These are phyloP conservation scores for Bhutanitis thaidina DNA, from an alignment of 2,888 invertebrate genomes.

Conservation along the genomic window DNA sequence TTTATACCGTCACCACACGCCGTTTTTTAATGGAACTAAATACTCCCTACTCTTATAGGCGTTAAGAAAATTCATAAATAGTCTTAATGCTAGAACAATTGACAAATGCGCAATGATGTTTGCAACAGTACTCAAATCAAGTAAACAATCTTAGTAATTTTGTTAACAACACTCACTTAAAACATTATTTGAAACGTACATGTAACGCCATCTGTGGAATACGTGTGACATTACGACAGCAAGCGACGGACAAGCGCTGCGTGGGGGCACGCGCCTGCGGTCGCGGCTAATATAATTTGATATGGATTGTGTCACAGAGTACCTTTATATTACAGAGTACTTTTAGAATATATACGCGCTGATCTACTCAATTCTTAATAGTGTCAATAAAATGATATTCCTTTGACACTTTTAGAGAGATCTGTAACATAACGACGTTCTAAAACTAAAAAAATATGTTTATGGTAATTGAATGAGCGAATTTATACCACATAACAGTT, in stretches of 20 bases:
- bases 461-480: neutral
- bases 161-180: too few relatives aligned
- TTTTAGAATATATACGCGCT: too few relatives aligned
- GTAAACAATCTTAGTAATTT: too few relatives aligned
- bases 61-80: too few relatives aligned
- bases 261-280: neutral
- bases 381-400: neutral
- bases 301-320: neutral
- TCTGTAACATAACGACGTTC: neutral
- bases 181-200: neutral
- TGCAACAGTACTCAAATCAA: neutral
- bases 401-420: constrained; percentile 1
- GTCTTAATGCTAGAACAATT: too few relatives aligned
- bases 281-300: neutral
- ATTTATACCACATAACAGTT: neutral
- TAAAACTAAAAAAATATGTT: constrained; percentile 5
- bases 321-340: too few relatives aligned
- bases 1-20: too few relatives aligned
- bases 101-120: too few relatives aligned
- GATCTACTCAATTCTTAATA: too few relatives aligned
- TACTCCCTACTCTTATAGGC: too few relatives aligned
- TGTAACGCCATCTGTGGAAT: constrained; percentile 25
- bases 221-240: constrained; percentile 11
- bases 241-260: neutral
- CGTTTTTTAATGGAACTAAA: too few relatives aligned